phyloP scores from a whole-genome alignment of 1,140 invertebrate species.

The Orius insidiosus region DNA sequence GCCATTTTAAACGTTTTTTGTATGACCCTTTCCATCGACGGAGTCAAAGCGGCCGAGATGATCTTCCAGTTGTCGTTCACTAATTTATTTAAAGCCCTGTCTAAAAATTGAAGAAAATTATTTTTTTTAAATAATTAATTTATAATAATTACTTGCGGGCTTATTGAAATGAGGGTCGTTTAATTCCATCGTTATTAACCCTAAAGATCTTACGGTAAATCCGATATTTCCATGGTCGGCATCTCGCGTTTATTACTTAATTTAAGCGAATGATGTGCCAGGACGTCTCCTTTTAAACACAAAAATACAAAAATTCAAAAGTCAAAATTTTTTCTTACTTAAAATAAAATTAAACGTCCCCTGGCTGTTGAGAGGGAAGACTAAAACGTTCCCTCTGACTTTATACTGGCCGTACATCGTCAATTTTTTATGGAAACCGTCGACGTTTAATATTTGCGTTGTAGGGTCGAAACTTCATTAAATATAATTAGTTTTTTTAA shows the following conservation, averaged over 20 bases:
- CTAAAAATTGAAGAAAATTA: too few species aligned
- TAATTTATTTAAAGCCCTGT: constrained; percentile 2
- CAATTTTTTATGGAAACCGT: not conserved
- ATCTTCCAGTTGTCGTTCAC: constrained; percentile 10
- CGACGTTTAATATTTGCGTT: not conserved
- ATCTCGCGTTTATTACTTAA: not conserved
- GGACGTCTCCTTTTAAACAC: not conserved
- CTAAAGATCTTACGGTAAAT: not conserved
- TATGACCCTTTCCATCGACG: constrained; percentile 4
- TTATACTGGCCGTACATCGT: not conserved
- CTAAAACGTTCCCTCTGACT: constrained; percentile 2
- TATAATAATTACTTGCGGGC: not conserved
- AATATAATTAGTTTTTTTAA: not conserved
- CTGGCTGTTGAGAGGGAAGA: constrained; percentile 2
- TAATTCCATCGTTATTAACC: not conserved
- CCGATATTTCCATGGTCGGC: constrained; percentile 1
- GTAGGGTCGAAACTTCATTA: not conserved
- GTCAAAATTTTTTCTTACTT: not conserved
- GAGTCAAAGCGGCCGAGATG: not conserved
- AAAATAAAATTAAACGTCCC: constrained; percentile 3
- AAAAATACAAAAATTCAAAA: too few species aligned
- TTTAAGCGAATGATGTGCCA: constrained; percentile 3
- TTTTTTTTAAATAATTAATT: not conserved
- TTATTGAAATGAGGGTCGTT: constrained; percentile 1
- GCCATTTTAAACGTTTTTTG: not conserved